Base-by-base conservation (phyloP, 2,888 invertebrate genomes). In the Microplitis deprimator region DNA sequence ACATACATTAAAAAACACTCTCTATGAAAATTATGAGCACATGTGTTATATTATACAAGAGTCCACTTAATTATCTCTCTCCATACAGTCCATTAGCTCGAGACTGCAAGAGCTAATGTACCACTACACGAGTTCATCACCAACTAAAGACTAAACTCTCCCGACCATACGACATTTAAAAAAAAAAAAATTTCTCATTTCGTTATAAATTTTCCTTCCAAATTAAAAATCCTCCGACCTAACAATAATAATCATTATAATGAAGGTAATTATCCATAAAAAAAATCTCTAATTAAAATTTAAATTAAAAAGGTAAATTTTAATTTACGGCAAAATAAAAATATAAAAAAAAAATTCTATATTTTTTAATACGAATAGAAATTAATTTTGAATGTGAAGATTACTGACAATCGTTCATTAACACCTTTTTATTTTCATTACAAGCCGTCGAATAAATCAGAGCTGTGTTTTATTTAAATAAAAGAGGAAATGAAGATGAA, bases 381-480 rank as follows among this genome's bases (percentile, higher is more conserved):
- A 50, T 50, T 4, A 50, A 50, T 50, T 85, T 87, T 86, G 87
- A 84, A 86, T 85, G 83, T 83, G 81, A 80, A 85, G 82, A 79
- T 78, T 64, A 79, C 81, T 84, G 85, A 89, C 89, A 88, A 89
- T 89, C 89, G 88, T 86, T 89, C 89, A 87, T 89, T 89, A 89
- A 87, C 89, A 87, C 86, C 87, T 86, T 87, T 88, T 88, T 85
- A 85, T 83, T 83, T 71, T 6, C 8, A 40, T 60, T 41, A 29
- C 60, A 60, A 60, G 59, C 39, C 13, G 65, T 13, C 50, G 50
- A 38, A 67, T 65, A 73, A 60, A 20, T 40, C 50, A 80, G 81
- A 81, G 80, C 75, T 79, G 78, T 79, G 77, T 73, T 80, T 79
- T 84, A 87, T 85, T 87, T 86, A 87, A 88, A 88, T 87, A 88